Base-by-base conservation (phyloP, 2,113 vertebrate species). In the Pongo pygmaeus region DNA sequence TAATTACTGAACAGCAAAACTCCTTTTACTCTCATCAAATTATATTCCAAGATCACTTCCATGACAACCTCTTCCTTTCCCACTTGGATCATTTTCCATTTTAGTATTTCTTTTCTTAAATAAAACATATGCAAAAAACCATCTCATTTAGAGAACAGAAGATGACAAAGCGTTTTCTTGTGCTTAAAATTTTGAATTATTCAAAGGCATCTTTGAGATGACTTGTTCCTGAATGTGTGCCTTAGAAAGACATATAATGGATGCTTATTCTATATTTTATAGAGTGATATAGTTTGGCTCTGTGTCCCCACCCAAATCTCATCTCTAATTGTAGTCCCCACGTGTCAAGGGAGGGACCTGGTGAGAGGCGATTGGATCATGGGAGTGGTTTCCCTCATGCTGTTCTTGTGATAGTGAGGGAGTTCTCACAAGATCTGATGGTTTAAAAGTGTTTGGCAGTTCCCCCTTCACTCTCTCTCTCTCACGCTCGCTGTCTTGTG, bases 51-150 rank as follows among this genome's bases (percentile, higher is more conserved):
- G 74, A 94, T 78, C 38, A 22, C 14, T 84, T 80, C 78, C 14
- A 92, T 86, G 88, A 94, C 77, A 89, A 43, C 30, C 52, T 91
- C 46, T 80, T 77, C 64, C 40, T 74, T 96, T 43, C 52, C 67
- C 27, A 89, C 50, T 94, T 89, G 27, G 30, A 86, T 64, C 61
- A 57, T 84, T 96, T 96, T 94, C 40, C 27, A 74, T 85, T 89
- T 83, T 57, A 80, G 32, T 70, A 75, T 95, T 96, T 83, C 38
- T 95, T 74, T 70, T 81, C 50, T 92, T 86, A 97, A 95, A 85
- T 89, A 88, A 95, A 95, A 87, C 35, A 92, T 81, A 94, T 72
- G 59, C 69, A 92, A 86, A 97, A 88, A 97, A 69, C 6, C 59
- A 75, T 84, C 67, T 50, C 86, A 78, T 85, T 87, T 40, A 52